Base-by-base conservation (phyloP, 92 coral and sea anemone species). In the Bergia sp. region DNA sequence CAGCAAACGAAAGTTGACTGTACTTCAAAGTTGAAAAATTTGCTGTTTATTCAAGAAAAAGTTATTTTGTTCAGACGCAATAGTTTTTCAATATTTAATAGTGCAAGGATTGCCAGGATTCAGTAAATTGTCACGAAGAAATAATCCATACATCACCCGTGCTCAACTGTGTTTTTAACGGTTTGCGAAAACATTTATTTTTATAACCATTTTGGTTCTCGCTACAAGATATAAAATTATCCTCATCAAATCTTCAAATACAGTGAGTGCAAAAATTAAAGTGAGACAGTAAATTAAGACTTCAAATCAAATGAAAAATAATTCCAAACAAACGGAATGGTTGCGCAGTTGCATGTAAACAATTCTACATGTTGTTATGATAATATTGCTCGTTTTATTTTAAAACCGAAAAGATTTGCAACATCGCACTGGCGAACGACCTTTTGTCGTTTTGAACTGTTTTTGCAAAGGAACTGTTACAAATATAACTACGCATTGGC, bases 281-380 rank as follows among this genome's bases (percentile, higher is more conserved):
- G 10, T 37, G 42, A 67, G 43, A 8, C 79, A 29, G 38, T 43
- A 72, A 43, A 42, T 37, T 67, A 69, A 6, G 37, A 66, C 75
- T 65, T 66, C 76, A 43, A 82, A 29, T 83, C 64, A 43, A 83
- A 83, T 45, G 11, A 43, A 64, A 42, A 66, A 44, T 67, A 83
- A 66, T 20, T 13, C 65, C 77, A 66, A 43, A 71, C 55, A 47
- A 23, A 23, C 44, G 4, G 79, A 84, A 73, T 44, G 79, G 29
- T 36, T 44, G 67, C 67, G 45, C 47, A 71, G 41, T 45, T 71
- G 79, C 40, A 84, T 69, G 18, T 43, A 84, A 84, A 69, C 77
- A 66, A 75, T 49, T 65, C 18, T 16, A 11, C 77, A 38, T 66
- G 71, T 38, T 81, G 45, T 66, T 80, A 55, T 57, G 47, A 80